Conservation (phyloP, 2,113 vertebrate species). For the Chionodraco myersi region DNA sequence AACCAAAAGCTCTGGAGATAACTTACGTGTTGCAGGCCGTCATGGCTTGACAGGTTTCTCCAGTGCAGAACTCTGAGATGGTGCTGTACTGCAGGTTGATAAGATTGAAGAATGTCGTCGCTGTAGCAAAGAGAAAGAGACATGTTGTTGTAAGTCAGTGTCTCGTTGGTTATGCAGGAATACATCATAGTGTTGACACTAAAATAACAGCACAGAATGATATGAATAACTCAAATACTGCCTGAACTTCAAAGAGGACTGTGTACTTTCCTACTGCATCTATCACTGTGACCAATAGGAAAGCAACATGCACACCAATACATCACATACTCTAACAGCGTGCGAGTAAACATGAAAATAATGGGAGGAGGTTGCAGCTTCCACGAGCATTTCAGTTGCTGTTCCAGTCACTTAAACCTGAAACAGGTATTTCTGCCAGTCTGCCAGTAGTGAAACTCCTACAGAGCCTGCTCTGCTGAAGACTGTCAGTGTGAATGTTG, state of each 20-base stretch:
- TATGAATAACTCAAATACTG: neutral
- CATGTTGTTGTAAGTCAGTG: neutral
- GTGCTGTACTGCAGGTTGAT: constrained; percentile 99
- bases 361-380: constrained; percentile 2
- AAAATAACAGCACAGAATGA: neutral
- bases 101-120: constrained; percentile 98
- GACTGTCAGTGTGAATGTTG: too few relatives aligned
- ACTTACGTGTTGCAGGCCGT: constrained; percentile 98
- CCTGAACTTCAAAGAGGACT: neutral
- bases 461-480: neutral
- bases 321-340: constrained; percentile 6
- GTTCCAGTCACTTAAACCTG: neutral
- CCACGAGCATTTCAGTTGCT: neutral
- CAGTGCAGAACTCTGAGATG: constrained; percentile 99
- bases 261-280: neutral
- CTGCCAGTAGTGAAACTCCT: neutral
- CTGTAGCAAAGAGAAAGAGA: constrained; percentile 78
- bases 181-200: neutral
- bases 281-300: neutral
- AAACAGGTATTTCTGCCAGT: constrained; percentile 37
- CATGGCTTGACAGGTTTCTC: constrained; percentile 97
- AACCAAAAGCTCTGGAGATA: constrained; percentile 18
- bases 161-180: neutral
- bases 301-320: constrained; percentile 24
- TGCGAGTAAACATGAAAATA: neutral